A percentile compares a stretch with the other conserved stretches of the same genome.
Conservation (phyloP, 2,888 invertebrate genomes). For the Dinocampus coccinellae region DNA sequence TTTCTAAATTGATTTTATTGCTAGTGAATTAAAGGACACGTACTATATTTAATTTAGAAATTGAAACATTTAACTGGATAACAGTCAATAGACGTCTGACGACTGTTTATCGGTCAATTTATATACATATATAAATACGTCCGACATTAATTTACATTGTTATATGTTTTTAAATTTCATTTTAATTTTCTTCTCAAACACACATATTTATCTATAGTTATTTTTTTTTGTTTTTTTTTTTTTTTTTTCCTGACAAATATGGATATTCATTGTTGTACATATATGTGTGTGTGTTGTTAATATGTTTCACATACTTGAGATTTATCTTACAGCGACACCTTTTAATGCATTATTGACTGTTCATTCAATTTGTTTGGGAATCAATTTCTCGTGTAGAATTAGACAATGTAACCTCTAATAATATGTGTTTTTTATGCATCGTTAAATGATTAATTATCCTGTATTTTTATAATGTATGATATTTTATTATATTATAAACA, state of each 20-base stretch:
- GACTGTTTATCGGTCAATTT: constrained; percentile 26
- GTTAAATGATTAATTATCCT: not conserved
- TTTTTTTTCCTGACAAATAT: not conserved
- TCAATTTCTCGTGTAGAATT: not conserved
- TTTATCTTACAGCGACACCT: not conserved
- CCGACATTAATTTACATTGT: too few species aligned
- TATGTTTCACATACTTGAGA: not conserved
- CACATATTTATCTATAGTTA: too few species aligned
- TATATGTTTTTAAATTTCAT: too few species aligned
- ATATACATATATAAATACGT: too few species aligned
- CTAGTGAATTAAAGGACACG: not conserved
- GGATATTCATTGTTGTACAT: not conserved
- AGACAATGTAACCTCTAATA: not conserved
- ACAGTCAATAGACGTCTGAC: constrained; percentile 42
- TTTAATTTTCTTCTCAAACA: too few species aligned
- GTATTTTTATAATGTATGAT: not conserved
- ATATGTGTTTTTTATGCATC: not conserved
- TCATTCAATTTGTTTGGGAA: not conserved
- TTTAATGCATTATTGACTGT: not conserved
- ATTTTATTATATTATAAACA: too few species aligned
- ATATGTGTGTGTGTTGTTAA: not conserved
- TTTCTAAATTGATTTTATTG: not conserved
- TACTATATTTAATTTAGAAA: not conserved
- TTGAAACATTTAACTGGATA: constrained; percentile 46
- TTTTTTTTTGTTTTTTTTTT: not conserved